phyloP scores from a whole-genome alignment of 2,797 vertebrate species.

The Lycodopsis pacificus region DNA sequence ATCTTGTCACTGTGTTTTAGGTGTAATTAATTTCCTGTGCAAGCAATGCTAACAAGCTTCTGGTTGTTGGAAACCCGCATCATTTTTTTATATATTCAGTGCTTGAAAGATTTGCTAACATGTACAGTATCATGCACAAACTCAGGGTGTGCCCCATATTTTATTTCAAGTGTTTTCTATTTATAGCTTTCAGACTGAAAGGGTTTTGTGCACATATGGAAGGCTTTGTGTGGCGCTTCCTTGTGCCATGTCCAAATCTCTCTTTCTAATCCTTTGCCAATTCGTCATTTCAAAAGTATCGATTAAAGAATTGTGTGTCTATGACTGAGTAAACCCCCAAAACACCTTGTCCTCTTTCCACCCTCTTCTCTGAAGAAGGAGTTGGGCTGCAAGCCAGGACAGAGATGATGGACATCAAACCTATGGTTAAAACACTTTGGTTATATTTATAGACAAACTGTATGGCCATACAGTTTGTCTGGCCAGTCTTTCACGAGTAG shows the following conservation, averaged over 20 bases:
- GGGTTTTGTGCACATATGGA: conserved; percentile 14
- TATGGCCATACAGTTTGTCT: no score
- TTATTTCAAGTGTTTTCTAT: background rate
- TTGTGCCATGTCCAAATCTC: conserved; percentile 44
- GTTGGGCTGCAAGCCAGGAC: conserved; percentile 31
- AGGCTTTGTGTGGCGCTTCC: conserved; percentile 2
- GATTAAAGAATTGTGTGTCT: conserved; percentile 50
- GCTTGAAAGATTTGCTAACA: background rate
- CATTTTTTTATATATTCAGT: conserved; percentile 13
- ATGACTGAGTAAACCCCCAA: conserved; percentile 39
- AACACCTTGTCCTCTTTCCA: conserved; percentile 39
- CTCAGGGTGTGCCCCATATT: conserved; percentile 1
- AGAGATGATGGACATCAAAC: conserved; percentile 57
- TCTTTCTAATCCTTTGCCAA: conserved; percentile 48
- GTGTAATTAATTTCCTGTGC: conserved; percentile 73
- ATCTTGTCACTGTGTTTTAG: conserved; percentile 73
- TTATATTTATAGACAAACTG: no score
- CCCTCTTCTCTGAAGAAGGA: conserved; percentile 23
- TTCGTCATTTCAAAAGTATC: conserved; percentile 57
- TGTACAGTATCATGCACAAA: background rate
- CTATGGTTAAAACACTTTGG: background rate
- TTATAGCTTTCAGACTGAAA: conserved; percentile 1
- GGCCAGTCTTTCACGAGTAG: no score
- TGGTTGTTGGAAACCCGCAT: conserved; percentile 36
- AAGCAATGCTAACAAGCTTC: conserved; percentile 51